Evolutionary conservation across 1,140 invertebrate species (phyloP).

Genomic region (Coptotermes formosanus): DNA sequence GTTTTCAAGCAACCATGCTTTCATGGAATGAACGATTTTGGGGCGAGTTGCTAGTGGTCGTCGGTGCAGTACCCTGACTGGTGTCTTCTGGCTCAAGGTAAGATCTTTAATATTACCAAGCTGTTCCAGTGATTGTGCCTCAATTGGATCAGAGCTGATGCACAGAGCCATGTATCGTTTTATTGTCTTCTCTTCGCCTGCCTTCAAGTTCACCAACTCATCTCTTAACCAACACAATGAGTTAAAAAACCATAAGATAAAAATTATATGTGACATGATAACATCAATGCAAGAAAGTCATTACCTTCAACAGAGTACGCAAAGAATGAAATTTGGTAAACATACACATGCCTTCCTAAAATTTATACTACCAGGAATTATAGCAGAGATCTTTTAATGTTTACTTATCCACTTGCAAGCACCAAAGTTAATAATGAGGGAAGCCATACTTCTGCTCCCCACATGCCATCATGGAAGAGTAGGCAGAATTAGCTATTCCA

Average conservation of each 20-base stretch:
- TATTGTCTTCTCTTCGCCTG: constrained; percentile 81
- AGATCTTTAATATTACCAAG: constrained; percentile 56
- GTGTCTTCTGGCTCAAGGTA: constrained; percentile 67
- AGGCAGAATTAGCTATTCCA: too few relatives aligned
- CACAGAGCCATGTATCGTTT: constrained; percentile 84
- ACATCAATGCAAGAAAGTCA: neutral
- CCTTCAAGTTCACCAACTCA: constrained; percentile 71
- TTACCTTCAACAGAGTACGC: too few relatives aligned
- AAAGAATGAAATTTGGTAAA: too few relatives aligned
- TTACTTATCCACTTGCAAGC: too few relatives aligned
- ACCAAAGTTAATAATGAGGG: too few relatives aligned
- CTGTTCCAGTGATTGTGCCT: constrained; percentile 53
- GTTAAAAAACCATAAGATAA: neutral
- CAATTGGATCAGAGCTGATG: constrained; percentile 52
- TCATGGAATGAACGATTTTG: constrained; percentile 63
- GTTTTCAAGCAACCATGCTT: constrained; percentile 43
- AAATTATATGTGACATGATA: neutral
- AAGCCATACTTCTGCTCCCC: too few relatives aligned
- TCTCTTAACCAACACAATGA: constrained; percentile 52
- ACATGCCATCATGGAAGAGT: too few relatives aligned
- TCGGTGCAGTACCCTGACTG: constrained; percentile 81
- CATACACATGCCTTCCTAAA: too few relatives aligned
- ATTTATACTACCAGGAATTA: too few relatives aligned
- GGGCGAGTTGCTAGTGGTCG: constrained; percentile 65
- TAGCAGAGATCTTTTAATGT: too few relatives aligned